Evolutionary conservation across 1,140 invertebrate species (phyloP).

Genomic region (Protaetia brevitarsis): DNA sequence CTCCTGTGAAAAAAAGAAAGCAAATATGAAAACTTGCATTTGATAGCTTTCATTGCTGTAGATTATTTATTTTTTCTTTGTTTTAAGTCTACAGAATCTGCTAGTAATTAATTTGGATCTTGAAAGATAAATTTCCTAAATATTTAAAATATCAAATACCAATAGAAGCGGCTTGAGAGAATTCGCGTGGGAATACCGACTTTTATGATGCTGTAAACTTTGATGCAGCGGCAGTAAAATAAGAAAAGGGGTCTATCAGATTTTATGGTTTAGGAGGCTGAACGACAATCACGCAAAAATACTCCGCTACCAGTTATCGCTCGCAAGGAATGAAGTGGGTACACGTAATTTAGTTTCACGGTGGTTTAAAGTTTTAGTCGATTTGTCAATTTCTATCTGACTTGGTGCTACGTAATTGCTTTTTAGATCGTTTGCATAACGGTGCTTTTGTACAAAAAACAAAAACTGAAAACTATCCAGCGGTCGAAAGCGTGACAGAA

Average conservation of each 20-base stretch:
- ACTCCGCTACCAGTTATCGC: neutral
- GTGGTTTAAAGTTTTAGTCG: conserved; percentile 5
- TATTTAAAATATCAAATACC: neutral
- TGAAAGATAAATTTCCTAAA: neutral
- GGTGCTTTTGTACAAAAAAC: neutral
- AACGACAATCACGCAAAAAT: conserved; percentile 3
- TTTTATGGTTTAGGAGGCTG: conserved; percentile 12
- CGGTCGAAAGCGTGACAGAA: conserved; percentile 5
- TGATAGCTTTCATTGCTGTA: neutral
- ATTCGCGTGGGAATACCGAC: neutral
- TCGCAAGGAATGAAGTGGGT: neutral
- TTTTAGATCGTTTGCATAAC: conserved; percentile 16
- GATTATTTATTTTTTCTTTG: neutral
- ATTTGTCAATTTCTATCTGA: conserved; percentile 2
- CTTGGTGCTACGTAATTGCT: neutral
- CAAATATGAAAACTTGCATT: neutral
- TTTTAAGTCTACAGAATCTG: neutral
- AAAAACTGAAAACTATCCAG: conserved; percentile 1
- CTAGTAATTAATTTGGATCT: neutral
- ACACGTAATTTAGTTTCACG: conserved; percentile 11
- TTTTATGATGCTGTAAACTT: neutral
- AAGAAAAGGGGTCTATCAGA: neutral
- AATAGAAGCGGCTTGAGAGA: neutral
- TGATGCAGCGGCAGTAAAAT: neutral
- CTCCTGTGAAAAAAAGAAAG: conserved; percentile 42